Base-by-base conservation (phyloP, 2,888 invertebrate genomes). In the Microctonus aethiopoides region DNA sequence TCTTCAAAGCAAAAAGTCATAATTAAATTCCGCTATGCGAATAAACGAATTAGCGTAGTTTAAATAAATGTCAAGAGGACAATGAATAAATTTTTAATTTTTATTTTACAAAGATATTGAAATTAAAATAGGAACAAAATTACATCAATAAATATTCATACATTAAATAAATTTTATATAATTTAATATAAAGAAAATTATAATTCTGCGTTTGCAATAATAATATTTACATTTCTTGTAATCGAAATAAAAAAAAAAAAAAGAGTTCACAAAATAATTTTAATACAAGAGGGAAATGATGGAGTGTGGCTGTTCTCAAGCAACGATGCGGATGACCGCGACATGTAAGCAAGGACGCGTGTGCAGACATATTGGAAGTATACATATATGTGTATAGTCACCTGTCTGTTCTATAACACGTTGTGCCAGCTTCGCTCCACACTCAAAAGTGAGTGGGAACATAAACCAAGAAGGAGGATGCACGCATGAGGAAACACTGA, bases 401-500 rank as follows among this genome's bases (percentile, higher is more conserved):
- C 9, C 39, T 56, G 65, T 39, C 16, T 20, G 65, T 13, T 36
- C 2, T 56, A 5, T 29, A 54, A 60, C 34, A 22, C 16, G 20
- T 41, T n/a, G 56, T 56, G 24, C 13, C 16, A 22, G 57, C 63
- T 46, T 63, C 20, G 68, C 57, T 59, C 24, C 57, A 57, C 34
- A n/a, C 32, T 62, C 20, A 54, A 56, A 54, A 46, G 39, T 29
- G 46, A 41, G 66, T 70, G 70, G 62, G 66, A 70, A 70, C 61
- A 34, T n/a, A 26, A 29, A 10, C 52, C 54, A 26, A 61, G 61
- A 56, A 66, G 66, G 61, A 69, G 76, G 76, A 76, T 75, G 69
- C 72, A 76, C 75, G 76, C 76, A 74, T 76, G 75, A 75, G 72
- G 66, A 70, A 75, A 71, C 76, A 76, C 72, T 71, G 68, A 60